Percentiles rank a stretch among this genome's conserved stretches.
Conservation (phyloP, 2,797 vertebrate species). For the Tokudaia muenninki region DNA sequence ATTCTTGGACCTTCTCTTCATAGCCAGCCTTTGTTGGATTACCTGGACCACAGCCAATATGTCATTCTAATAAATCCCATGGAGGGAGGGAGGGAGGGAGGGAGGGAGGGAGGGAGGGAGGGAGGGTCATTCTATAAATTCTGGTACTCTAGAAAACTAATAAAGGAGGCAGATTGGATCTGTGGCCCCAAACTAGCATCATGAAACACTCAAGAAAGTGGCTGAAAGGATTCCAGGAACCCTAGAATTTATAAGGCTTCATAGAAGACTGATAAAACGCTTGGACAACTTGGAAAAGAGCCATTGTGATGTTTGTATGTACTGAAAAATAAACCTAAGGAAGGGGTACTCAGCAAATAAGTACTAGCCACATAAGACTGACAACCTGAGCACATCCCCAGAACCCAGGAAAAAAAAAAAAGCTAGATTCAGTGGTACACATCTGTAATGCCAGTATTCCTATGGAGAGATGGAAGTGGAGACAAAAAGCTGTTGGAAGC, state of each 20-base stretch:
- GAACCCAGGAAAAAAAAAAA: background rate
- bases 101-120: background rate
- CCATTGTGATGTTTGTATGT: background rate
- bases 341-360: background rate
- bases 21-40: background rate
- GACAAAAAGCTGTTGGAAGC: background rate
- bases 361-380: background rate
- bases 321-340: background rate
- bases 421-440: background rate
- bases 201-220: background rate
- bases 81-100: background rate
- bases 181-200: background rate
- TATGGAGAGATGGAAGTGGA: background rate
- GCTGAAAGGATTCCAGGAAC: slow-evolving; percentile 44
- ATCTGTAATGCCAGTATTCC: background rate
- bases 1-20: background rate
- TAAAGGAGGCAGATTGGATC: background rate
- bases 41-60: background rate
- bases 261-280: slow-evolving; percentile 28
- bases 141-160: background rate
- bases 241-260: slow-evolving; percentile 43
- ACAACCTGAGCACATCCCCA: background rate
- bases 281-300: slow-evolving; percentile 5
- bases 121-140: background rate
- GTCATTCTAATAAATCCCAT: background rate